A percentile compares a stretch with the other conserved stretches of the same genome.
phyloP scores from a whole-genome alignment of 2,888 invertebrate species.

The Limnephilus lunatus region DNA sequence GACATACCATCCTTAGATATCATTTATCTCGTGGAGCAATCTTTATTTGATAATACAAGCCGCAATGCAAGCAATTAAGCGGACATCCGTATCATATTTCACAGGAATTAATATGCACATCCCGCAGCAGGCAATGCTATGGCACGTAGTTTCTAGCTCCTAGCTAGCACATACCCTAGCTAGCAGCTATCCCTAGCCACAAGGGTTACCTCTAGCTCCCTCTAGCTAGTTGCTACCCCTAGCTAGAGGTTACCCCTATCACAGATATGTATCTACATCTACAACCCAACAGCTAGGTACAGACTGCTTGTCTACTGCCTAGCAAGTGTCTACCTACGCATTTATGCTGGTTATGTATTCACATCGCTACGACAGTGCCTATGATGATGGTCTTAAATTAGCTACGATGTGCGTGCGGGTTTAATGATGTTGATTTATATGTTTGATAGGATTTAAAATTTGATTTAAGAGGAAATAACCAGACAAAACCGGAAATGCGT shows the following conservation, averaged over 20 bases:
- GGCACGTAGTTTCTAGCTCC: constrained; percentile 12
- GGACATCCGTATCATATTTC: constrained; percentile 58
- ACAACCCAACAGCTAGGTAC: not conserved
- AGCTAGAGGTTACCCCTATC: not conserved
- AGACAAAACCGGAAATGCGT: no score
- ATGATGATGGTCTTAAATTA: no score
- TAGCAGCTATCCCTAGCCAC: not conserved
- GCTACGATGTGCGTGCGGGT: no score
- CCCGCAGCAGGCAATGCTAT: constrained; percentile 39
- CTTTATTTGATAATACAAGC: constrained; percentile 61
- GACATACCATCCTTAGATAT: not conserved
- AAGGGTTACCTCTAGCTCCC: not conserved
- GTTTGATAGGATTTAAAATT: no score
- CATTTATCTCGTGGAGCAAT: constrained; percentile 54
- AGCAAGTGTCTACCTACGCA: no score
- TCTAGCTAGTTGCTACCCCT: not conserved
- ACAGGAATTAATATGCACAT: constrained; percentile 61
- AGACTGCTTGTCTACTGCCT: not conserved
- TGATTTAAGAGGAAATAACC: no score
- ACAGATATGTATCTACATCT: not conserved
- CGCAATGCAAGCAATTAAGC: constrained; percentile 57
- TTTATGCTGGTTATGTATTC: no score
- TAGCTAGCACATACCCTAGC: not conserved
- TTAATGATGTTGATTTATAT: no score
- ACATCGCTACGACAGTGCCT: no score